phyloP scores from a whole-genome alignment of 2,113 vertebrate species.

The Dendropsophus ebraccatus region DNA sequence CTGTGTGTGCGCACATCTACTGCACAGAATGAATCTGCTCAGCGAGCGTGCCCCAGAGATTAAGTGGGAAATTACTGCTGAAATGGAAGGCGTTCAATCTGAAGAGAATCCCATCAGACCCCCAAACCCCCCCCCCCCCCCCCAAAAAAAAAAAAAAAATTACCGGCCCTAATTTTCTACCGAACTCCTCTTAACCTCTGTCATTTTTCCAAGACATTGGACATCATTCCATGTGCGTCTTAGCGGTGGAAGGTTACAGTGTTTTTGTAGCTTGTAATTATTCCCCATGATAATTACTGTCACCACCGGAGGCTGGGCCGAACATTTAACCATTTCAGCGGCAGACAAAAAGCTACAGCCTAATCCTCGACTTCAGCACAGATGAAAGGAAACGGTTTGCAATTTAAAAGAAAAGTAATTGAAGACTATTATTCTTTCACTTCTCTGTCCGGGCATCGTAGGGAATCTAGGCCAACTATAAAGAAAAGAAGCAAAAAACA shows the following conservation, averaged over 20 bases:
- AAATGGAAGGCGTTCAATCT: slow-evolving; percentile 18
- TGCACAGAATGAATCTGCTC: slow-evolving; percentile 50
- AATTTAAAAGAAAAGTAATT: neutral
- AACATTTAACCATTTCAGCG: slow-evolving; percentile 1
- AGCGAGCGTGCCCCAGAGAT: slow-evolving; percentile 42
- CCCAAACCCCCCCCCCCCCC: no score
- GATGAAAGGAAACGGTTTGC: neutral
- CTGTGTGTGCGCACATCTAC: slow-evolving; percentile 1
- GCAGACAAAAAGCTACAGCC: neutral
- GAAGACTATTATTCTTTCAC: neutral
- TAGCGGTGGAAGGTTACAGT: slow-evolving; percentile 20
- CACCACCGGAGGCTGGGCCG: neutral
- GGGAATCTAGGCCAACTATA: neutral
- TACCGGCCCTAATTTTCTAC: neutral
- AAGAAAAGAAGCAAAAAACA: neutral
- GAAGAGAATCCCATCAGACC: neutral
- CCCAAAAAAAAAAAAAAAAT: no score
- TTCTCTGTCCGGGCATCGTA: neutral
- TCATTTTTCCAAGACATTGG: neutral
- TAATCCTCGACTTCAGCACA: neutral
- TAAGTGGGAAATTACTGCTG: slow-evolving; percentile 27
- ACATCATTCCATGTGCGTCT: neutral
- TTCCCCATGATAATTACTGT: slow-evolving; percentile 33
- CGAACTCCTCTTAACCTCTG: neutral
- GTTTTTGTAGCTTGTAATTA: slow-evolving; percentile 31